phyloP scores from a whole-genome alignment of 1,140 invertebrate species.

The Zaprionus lachaisei region DNA sequence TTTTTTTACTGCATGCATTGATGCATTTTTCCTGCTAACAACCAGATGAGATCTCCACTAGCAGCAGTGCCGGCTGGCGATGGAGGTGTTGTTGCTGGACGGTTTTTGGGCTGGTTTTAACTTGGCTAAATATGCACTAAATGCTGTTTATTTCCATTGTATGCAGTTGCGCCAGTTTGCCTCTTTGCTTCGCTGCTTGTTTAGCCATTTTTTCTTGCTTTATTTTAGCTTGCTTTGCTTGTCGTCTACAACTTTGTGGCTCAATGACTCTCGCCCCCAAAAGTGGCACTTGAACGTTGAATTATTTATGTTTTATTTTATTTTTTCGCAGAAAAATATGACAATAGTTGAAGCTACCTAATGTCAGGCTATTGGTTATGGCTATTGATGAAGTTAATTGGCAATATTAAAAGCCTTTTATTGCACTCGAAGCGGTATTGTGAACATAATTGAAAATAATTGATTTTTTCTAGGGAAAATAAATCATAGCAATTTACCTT shows the following conservation, averaged over 20 bases:
- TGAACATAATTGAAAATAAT: not conserved
- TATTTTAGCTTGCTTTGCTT: not conserved
- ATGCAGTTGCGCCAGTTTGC: slow-evolving; percentile 22
- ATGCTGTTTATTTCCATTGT: slow-evolving; percentile 68
- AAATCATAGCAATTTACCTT: not conserved
- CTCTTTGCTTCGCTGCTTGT: slow-evolving; percentile 20
- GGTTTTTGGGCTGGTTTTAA: slow-evolving; percentile 70
- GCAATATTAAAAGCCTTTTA: not conserved
- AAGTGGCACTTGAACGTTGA: slow-evolving; percentile 28
- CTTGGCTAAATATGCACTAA: slow-evolving; percentile 77
- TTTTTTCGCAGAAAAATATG: not conserved
- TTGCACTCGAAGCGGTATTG: not conserved
- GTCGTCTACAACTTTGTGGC: slow-evolving; percentile 27
- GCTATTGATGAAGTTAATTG: not conserved
- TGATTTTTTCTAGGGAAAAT: not conserved
- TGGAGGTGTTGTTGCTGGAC: slow-evolving; percentile 36
- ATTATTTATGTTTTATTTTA: not conserved
- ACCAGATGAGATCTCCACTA: slow-evolving; percentile 45
- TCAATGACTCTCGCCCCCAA: slow-evolving; percentile 34
- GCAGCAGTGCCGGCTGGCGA: slow-evolving; percentile 9
- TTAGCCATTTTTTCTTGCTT: slow-evolving; percentile 9
- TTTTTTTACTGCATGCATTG: slow-evolving; percentile 65
- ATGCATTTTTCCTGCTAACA: slow-evolving; percentile 80
- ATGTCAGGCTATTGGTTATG: not conserved
- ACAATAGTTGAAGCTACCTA: not conserved